These are phyloP conservation scores for Atethmia centrago DNA, from an alignment of 2,888 invertebrate genomes.

Conservation along the genomic window DNA sequence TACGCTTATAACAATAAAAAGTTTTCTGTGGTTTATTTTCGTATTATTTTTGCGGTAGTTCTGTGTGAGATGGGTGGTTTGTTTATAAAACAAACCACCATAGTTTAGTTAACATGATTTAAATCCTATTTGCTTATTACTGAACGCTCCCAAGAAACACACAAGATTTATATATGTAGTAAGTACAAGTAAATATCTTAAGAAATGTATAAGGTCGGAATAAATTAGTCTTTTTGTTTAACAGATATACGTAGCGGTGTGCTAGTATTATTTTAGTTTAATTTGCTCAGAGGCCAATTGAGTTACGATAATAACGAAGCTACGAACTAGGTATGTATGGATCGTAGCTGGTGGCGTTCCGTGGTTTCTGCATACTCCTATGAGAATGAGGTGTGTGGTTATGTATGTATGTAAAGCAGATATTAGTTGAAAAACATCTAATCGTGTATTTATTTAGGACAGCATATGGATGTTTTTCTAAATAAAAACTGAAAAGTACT, in stretches of 20 bases:
- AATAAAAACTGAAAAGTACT: too few species aligned
- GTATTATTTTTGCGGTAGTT: conserved; percentile 42
- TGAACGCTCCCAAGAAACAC: neutral
- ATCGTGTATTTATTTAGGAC: too few species aligned
- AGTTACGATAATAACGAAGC: neutral
- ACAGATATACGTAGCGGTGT: neutral
- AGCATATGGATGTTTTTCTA: too few species aligned
- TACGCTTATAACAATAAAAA: conserved; percentile 61
- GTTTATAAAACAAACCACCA: conserved; percentile 33
- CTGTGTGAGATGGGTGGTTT: conserved; percentile 12
- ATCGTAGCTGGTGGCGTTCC: too few species aligned
- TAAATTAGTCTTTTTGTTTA: neutral
- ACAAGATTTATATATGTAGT: neutral
- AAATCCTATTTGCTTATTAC: neutral
- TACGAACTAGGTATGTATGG: neutral
- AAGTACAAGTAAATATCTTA: neutral
- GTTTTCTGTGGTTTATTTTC: conserved; percentile 54
- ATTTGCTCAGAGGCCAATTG: neutral
- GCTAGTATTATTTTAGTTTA: neutral
- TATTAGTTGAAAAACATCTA: too few species aligned
- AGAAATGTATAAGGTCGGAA: neutral
- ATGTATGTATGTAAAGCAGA: too few species aligned
- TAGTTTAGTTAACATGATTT: neutral
- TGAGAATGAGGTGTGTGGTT: too few species aligned
- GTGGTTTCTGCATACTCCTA: too few species aligned